These are phyloP conservation scores for Bactericera cockerelli DNA, from an alignment of 1,140 invertebrate species.

Conservation along the genomic window DNA sequence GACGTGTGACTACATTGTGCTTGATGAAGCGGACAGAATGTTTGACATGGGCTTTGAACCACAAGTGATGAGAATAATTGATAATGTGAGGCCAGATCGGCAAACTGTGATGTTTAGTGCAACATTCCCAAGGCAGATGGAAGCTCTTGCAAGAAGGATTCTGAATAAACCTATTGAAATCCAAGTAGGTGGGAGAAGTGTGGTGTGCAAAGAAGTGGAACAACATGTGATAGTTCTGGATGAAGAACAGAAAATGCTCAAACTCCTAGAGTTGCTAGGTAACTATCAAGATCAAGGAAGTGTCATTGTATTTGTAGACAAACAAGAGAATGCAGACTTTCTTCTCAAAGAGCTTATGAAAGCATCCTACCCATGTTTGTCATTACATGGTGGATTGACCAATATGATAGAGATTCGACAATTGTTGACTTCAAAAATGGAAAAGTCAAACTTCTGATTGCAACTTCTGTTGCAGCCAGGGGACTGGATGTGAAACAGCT, in stretches of 20 bases:
- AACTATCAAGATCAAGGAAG: slow-evolving; percentile 86
- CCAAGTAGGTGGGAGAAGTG: slow-evolving; percentile 91
- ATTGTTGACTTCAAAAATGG: slow-evolving; percentile 97
- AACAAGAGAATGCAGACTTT: slow-evolving; percentile 94
- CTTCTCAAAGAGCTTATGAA: slow-evolving; percentile 92
- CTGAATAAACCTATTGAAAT: slow-evolving; percentile 92
- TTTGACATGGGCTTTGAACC: slow-evolving; percentile 99
- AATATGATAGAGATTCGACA: slow-evolving; percentile 95
- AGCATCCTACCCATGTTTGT: slow-evolving; percentile 88
- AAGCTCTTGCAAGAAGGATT: slow-evolving; percentile 86
- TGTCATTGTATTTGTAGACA: slow-evolving; percentile 95
- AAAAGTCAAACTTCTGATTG: slow-evolving; percentile 64
- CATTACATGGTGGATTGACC: slow-evolving; percentile 98
- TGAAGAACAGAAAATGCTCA: slow-evolving; percentile 96
- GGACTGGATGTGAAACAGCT: slow-evolving; percentile 97
- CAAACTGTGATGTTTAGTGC: slow-evolving; percentile 99
- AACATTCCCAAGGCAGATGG: slow-evolving; percentile 98
- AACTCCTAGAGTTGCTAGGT: slow-evolving; percentile 88
- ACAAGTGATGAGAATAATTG: slow-evolving; percentile 94
- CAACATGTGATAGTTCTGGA: slow-evolving; percentile 88
- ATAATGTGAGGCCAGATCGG: slow-evolving; percentile 89
- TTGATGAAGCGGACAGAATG: slow-evolving; percentile 99
- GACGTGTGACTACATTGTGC: slow-evolving; percentile 91
- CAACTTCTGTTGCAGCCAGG: slow-evolving; percentile 91
- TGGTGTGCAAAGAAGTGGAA: slow-evolving; percentile 97